These are phyloP conservation scores for Philotrypesis tridentata DNA, from an alignment of 1,140 invertebrate genomes.

Conservation along the genomic window DNA sequence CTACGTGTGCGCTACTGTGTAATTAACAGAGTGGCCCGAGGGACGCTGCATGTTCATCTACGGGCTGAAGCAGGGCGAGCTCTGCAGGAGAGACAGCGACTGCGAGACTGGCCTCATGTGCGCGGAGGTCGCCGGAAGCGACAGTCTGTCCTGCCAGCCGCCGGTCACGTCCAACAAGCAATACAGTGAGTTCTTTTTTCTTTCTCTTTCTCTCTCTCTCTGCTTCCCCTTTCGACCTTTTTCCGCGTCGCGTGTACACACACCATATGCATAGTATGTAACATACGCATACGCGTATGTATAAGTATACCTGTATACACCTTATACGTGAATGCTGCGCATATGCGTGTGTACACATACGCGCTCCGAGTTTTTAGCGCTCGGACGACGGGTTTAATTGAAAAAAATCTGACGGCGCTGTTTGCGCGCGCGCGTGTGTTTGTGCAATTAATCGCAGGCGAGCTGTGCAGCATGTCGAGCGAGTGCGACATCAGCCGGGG, in stretches of 20 bases:
- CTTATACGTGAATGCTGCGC: too few relatives aligned
- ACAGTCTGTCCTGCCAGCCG: conserved; percentile 84
- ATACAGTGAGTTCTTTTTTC: conserved; percentile 77
- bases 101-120: conserved; percentile 85
- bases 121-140: conserved; percentile 75
- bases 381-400: neutral
- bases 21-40: conserved; percentile 69
- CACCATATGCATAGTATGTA: too few relatives aligned
- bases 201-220: neutral
- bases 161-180: conserved; percentile 84
- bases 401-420: neutral
- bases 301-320: too few relatives aligned
- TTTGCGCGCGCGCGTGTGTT: too few relatives aligned
- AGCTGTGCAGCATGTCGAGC: conserved; percentile 86
- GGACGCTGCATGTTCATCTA: conserved; percentile 83
- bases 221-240: too few relatives aligned
- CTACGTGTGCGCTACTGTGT: conserved; percentile 40
- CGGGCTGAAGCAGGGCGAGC: conserved; percentile 83
- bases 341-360: too few relatives aligned
- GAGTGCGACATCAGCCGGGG: conserved; percentile 90
- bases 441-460: conserved; percentile 77
- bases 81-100: conserved; percentile 83
- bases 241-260: too few relatives aligned
- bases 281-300: too few relatives aligned
- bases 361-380: too few relatives aligned